Evolutionary conservation across 2,888 invertebrate species (phyloP).

Genomic region (Leucoma salicis): DNA sequence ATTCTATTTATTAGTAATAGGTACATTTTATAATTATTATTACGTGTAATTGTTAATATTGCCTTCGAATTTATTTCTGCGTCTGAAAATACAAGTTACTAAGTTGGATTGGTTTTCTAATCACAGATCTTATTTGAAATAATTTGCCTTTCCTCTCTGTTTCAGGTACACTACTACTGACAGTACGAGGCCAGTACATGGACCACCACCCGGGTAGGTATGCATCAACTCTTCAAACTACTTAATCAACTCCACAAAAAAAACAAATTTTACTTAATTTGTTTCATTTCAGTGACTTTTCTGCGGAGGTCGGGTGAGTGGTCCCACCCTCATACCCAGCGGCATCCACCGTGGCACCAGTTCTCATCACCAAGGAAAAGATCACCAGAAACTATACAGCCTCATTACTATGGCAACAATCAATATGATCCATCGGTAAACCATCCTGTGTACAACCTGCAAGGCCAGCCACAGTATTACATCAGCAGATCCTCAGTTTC

Average conservation of each 20-base stretch:
- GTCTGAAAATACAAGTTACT: no score
- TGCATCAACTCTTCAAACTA: slow-evolving; percentile 59
- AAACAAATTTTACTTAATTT: slow-evolving; percentile 15
- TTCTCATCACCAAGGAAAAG: slow-evolving; percentile 69
- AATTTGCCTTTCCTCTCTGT: no score
- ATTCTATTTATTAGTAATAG: no score
- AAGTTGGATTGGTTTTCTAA: no score
- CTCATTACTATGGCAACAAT: slow-evolving; percentile 21
- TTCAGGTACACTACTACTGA: slow-evolving; percentile 59
- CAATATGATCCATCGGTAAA: slow-evolving; percentile 17
- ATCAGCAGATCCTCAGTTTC: slow-evolving; percentile 48
- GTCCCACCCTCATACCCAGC: slow-evolving; percentile 48
- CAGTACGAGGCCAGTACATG: slow-evolving; percentile 57
- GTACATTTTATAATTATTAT: no score
- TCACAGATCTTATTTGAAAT: no score
- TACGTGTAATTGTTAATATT: no score
- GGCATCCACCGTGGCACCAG: slow-evolving; percentile 67
- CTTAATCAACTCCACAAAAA: background rate
- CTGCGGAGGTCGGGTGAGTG: slow-evolving; percentile 53
- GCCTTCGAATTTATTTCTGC: no score
- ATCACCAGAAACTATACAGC: slow-evolving; percentile 48
- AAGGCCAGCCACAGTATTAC: slow-evolving; percentile 41
- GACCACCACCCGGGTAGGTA: slow-evolving; percentile 78
- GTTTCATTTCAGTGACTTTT: slow-evolving; percentile 55
- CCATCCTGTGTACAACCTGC: slow-evolving; percentile 10